These are phyloP conservation scores for Ctena decussata DNA, from an alignment of 2,888 invertebrate genomes.

Conservation along the genomic window DNA sequence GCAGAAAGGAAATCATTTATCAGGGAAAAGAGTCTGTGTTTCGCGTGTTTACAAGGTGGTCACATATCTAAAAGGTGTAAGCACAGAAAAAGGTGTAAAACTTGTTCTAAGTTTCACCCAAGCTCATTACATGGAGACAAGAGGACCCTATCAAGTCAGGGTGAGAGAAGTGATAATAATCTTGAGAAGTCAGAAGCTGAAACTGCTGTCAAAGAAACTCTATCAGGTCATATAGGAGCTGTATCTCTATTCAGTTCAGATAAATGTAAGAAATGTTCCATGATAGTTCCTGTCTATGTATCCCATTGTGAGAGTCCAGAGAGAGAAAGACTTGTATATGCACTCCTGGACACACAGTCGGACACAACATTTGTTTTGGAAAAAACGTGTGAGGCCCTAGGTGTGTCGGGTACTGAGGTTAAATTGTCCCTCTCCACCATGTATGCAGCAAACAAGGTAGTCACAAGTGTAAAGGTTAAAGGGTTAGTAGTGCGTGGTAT, in stretches of 20 bases:
- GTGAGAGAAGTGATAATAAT: neutral
- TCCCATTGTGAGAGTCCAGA: conserved; percentile 37
- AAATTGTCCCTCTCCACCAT: conserved; percentile 34
- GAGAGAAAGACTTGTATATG: conserved; percentile 58
- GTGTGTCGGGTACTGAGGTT: neutral
- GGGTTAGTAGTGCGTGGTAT: conserved; percentile 38
- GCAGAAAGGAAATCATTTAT: conserved; percentile 45
- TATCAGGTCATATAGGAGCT: neutral
- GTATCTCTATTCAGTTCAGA: neutral
- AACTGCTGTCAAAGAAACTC: neutral
- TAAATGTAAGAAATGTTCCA: conserved; percentile 22
- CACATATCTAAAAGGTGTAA: conserved; percentile 45
- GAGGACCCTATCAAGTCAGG: neutral
- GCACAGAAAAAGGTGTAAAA: conserved; percentile 35
- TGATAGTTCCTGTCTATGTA: conserved; percentile 52
- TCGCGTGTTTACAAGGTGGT: conserved; percentile 30
- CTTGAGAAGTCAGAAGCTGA: neutral
- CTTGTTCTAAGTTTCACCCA: conserved; percentile 41
- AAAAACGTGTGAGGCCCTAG: conserved; percentile 29
- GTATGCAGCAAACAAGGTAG: conserved; percentile 24
- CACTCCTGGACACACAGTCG: conserved; percentile 65
- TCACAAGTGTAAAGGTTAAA: neutral
- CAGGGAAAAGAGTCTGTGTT: conserved; percentile 42
- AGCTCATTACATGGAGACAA: conserved; percentile 49
- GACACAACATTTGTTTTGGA: conserved; percentile 64